A percentile compares a stretch with the other conserved stretches of the same genome.
phyloP scores from a whole-genome alignment of 1,140 invertebrate species.

The Zaprionus davidi region DNA sequence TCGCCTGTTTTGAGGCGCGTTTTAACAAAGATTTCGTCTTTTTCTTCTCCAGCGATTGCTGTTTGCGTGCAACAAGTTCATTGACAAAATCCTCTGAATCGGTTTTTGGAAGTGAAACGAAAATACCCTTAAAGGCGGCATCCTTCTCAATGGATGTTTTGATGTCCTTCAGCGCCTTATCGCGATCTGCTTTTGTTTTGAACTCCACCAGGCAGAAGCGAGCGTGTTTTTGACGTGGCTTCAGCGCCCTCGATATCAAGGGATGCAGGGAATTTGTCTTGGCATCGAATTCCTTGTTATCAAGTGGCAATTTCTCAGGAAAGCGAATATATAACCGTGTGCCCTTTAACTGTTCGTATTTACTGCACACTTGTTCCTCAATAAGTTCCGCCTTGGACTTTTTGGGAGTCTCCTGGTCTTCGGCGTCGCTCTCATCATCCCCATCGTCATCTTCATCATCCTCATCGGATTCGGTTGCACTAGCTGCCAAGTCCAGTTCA shows the following conservation, averaged over 20 bases:
- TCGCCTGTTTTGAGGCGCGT: slow-evolving; percentile 57
- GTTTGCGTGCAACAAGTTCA: slow-evolving; percentile 66
- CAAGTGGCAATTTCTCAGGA: slow-evolving; percentile 66
- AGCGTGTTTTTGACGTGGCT: slow-evolving; percentile 75
- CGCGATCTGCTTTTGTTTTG: slow-evolving; percentile 58
- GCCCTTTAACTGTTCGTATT: slow-evolving; percentile 69
- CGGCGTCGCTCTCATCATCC: slow-evolving; percentile 35
- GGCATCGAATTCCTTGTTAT: slow-evolving; percentile 60
- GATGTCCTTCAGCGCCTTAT: slow-evolving; percentile 55
- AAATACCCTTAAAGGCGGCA: slow-evolving; percentile 45
- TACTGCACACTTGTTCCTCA: slow-evolving; percentile 59
- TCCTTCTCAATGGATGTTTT: slow-evolving; percentile 49
- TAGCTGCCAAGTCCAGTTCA: slow-evolving; percentile 59
- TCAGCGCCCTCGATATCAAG: slow-evolving; percentile 59
- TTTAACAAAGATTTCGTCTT: slow-evolving; percentile 64
- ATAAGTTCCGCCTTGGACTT: slow-evolving; percentile 53
- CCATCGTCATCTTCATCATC: slow-evolving; percentile 59
- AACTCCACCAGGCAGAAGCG: slow-evolving; percentile 78
- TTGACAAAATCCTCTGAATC: slow-evolving; percentile 72
- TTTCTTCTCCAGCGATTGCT: slow-evolving; percentile 67
- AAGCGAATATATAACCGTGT: slow-evolving; percentile 74
- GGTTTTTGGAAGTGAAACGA: slow-evolving; percentile 69
- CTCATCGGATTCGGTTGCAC: slow-evolving; percentile 70
- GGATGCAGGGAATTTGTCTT: slow-evolving; percentile 59
- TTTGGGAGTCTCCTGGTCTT: neutral